Base-by-base conservation (phyloP, 2,113 vertebrate species). In the Cacatua alba region DNA sequence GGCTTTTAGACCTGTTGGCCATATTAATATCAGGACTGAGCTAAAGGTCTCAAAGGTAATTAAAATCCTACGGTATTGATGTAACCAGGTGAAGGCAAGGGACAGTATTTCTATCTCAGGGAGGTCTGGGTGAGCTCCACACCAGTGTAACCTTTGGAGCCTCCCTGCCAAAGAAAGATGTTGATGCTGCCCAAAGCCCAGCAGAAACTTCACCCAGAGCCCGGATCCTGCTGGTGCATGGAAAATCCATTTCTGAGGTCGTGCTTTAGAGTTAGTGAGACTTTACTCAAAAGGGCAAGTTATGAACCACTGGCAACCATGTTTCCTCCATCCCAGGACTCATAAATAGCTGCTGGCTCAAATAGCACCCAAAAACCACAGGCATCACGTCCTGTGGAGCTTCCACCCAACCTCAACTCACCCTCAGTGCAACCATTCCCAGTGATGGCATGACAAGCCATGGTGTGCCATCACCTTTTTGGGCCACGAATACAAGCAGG, bases 31-130 rank as follows among this genome's bases (percentile, higher is more conserved):
- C 86, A 60, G 14, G 3, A 9, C 41, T 3, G 65, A 90, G 91
- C 82, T 59, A 43, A 86, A 93, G 77, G 80, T 63, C 88, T 76
- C 81, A 13, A 24, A 86, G 91, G 88, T 79, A 76, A 92, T 93
- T 44, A 75, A 82, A 80, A 76, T 83, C 85, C 85, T 75, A 9
- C 67, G 17, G 77, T 14, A 39, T 86, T 91, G 83, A 85, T 59
- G 79, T 94, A 77, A 78, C 74, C 33, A 29, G 83, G 92, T 49
- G 76, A 94, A 62, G 84, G 62, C 1, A 1, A 48, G 26, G 63
- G 52, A 35, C 7, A 5, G 81, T 91, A 75, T 89, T 93, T 62
- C 81, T 59, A 1, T 48, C 91, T 82, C 3, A 0, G 63, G 41
- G 43, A 59, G 37, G n/a, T 79, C 84, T 21, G 31, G 85, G 63